A percentile compares a stretch with the other conserved stretches of the same genome.
Evolutionary conservation across 35 echinoderm and acorn worm species (phyloP).

Genomic region (Apostichopus parvimensis): DNA sequence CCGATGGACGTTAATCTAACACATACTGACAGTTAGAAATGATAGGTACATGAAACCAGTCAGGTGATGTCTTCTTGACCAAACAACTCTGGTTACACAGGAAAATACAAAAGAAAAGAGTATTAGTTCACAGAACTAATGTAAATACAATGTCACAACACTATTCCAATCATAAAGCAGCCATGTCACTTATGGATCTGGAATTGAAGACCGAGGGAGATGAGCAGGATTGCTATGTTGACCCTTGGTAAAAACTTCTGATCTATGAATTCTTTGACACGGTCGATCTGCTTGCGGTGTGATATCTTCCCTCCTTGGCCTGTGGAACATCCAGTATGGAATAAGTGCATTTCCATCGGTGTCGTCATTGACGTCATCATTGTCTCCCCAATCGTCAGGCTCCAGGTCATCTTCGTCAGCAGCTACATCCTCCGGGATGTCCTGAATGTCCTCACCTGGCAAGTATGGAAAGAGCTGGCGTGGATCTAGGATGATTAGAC

Average conservation of each 20-base stretch:
- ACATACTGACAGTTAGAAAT: not conserved
- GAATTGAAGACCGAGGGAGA: too few relatives aligned
- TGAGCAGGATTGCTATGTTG: not conserved
- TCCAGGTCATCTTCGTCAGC: not conserved
- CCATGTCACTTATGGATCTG: not conserved
- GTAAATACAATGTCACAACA: too few relatives aligned
- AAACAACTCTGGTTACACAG: not conserved
- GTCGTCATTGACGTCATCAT: not conserved
- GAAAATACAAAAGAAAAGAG: not conserved
- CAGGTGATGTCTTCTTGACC: not conserved
- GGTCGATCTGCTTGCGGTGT: not conserved
- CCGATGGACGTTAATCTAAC: constrained; percentile 1
- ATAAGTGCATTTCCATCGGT: not conserved
- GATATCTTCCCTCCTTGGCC: not conserved
- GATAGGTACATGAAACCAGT: not conserved
- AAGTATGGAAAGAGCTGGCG: not conserved
- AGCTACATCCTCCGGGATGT: not conserved
- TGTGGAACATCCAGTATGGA: constrained; percentile 7
- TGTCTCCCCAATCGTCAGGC: not conserved
- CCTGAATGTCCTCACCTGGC: not conserved
- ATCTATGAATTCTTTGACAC: not conserved
- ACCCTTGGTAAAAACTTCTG: not conserved
- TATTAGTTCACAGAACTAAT: not conserved
- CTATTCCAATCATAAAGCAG: not conserved
- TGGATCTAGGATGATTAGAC: not conserved